Conservation (phyloP, 2,888 invertebrate species). For the Oscheius sp. region DNA sequence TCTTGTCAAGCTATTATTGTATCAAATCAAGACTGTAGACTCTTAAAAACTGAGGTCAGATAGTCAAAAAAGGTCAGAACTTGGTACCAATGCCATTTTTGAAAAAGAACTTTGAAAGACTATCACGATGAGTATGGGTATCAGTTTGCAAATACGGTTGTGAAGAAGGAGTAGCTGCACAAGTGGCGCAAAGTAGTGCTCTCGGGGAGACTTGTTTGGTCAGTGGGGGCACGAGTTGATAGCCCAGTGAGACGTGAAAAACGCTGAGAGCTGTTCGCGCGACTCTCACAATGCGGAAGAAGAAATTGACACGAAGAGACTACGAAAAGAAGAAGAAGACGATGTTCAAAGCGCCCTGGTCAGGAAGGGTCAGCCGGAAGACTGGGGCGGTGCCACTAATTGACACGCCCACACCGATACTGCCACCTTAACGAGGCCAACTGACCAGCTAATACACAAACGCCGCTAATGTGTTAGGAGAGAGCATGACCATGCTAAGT, state of each 20-base stretch:
- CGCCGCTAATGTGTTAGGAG: slow-evolving; percentile 30
- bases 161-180: slow-evolving; percentile 28
- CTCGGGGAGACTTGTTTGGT: slow-evolving; percentile 34
- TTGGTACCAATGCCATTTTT: too few relatives aligned
- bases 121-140: slow-evolving; percentile 7
- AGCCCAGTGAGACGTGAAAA: slow-evolving; percentile 34
- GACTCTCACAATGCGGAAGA: slow-evolving; percentile 34
- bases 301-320: slow-evolving; percentile 29
- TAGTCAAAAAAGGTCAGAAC: too few relatives aligned
- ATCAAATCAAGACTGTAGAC: neutral
- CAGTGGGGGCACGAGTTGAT: slow-evolving; percentile 31
- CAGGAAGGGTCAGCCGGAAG: slow-evolving; percentile 37
- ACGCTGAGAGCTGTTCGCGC: slow-evolving; percentile 35
- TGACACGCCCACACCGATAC: slow-evolving; percentile 30
- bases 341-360: slow-evolving; percentile 26
- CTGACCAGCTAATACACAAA: slow-evolving; percentile 33
- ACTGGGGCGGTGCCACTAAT: slow-evolving; percentile 32
- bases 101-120: neutral
- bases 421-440: slow-evolving; percentile 34
- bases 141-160: slow-evolving; percentile 21
- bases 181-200: slow-evolving; percentile 35
- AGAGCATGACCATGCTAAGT: slow-evolving; percentile 20
- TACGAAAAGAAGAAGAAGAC: slow-evolving; percentile 23
- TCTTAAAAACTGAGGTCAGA: too few relatives aligned
- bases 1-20: slow-evolving; percentile 26